These are phyloP conservation scores for Flexamia atlantica DNA, from an alignment of 2,888 invertebrate genomes.

Conservation along the genomic window DNA sequence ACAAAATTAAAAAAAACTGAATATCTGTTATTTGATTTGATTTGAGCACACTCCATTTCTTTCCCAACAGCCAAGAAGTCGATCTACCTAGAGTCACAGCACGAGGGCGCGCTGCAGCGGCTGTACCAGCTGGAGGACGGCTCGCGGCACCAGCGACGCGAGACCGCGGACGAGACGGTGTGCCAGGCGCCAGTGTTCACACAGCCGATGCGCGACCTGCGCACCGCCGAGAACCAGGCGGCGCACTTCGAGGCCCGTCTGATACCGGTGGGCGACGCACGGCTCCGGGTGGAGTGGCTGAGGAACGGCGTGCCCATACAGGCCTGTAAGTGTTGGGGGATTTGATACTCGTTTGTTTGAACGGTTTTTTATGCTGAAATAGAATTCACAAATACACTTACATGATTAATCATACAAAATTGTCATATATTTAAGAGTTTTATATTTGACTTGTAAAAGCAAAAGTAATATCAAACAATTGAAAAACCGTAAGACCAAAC, in stretches of 20 bases:
- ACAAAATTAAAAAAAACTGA: too few species aligned
- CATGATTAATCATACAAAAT: too few species aligned
- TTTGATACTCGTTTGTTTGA: too few species aligned
- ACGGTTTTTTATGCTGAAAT: too few species aligned
- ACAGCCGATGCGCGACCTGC: slow-evolving; percentile 91
- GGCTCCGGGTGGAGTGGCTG: slow-evolving; percentile 95
- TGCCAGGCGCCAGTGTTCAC: slow-evolving; percentile 96
- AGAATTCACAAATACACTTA: too few species aligned
- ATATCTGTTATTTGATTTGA: too few species aligned
- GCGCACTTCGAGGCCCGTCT: slow-evolving; percentile 96
- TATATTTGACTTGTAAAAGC: too few species aligned
- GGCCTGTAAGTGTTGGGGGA: slow-evolving; percentile 81
- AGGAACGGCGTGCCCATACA: slow-evolving; percentile 94
- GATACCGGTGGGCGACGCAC: slow-evolving; percentile 96
- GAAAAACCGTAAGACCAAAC: too few species aligned
- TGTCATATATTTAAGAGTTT: too few species aligned
- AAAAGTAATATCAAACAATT: too few species aligned
- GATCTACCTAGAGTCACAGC: slow-evolving; percentile 92
- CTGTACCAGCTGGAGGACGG: slow-evolving; percentile 90
- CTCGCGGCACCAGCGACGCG: slow-evolving; percentile 85
- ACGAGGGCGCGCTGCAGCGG: slow-evolving; percentile 90
- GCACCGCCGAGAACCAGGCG: slow-evolving; percentile 93
- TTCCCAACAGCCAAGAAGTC: slow-evolving; percentile 82
- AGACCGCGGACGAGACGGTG: slow-evolving; percentile 87
- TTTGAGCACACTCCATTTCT: too few species aligned